Evolutionary conservation across 2,113 vertebrate genomes (phyloP).

Genomic region (Microcebus tavaratra): DNA sequence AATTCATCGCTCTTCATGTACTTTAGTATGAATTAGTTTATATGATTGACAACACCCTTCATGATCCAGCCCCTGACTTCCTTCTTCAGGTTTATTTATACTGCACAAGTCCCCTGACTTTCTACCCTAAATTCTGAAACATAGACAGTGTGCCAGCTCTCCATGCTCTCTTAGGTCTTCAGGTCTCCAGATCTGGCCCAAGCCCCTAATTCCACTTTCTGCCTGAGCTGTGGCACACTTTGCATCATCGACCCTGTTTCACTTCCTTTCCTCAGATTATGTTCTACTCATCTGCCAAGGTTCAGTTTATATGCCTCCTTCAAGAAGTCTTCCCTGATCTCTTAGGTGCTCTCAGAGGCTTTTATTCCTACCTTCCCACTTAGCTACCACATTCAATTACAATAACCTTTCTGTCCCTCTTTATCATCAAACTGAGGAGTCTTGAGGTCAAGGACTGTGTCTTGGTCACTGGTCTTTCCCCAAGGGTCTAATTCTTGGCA

Average conservation of each 20-base stretch:
- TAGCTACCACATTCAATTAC: background rate
- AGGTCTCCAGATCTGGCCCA: background rate
- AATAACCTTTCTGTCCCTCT: background rate
- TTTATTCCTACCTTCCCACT: background rate
- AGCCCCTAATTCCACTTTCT: background rate
- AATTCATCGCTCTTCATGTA: background rate
- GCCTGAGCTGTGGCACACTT: background rate
- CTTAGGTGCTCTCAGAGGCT: background rate
- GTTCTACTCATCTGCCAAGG: background rate
- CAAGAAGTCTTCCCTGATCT: background rate
- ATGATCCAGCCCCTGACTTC: background rate
- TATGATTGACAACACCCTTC: background rate
- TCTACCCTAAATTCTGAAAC: background rate
- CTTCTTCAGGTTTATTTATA: background rate
- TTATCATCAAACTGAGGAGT: background rate
- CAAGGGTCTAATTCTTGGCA: background rate
- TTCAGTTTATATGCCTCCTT: background rate
- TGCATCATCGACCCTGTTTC: background rate
- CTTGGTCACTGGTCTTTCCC: background rate
- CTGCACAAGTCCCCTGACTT: background rate
- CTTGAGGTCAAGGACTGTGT: background rate
- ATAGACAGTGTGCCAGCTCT: accelerated
- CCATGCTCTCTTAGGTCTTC: background rate
- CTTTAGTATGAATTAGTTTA: background rate
- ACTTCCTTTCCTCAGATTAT: background rate